Percentiles rank a stretch among this genome's conserved stretches.
These are phyloP conservation scores for Spongilla lacustris DNA, from an alignment of 37 sponge, comb jelly and placozoan genomes.

Conservation along the genomic window DNA sequence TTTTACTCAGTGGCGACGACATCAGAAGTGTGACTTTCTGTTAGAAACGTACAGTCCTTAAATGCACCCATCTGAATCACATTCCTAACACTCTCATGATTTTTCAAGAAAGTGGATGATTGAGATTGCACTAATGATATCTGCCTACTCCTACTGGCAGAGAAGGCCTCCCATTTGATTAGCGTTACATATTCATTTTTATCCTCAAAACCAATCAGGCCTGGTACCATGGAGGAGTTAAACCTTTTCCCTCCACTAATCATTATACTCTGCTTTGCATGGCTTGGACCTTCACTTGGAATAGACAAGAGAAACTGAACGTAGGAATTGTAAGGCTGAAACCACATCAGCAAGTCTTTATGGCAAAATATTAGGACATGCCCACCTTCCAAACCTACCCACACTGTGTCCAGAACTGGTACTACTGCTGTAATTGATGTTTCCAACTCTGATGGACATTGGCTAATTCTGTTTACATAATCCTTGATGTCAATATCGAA, in stretches of 20 bases:
- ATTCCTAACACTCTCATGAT: constrained; percentile 23
- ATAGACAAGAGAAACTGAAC: constrained; percentile 62
- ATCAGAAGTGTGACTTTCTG: too few species aligned
- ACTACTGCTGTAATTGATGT: constrained; percentile 67
- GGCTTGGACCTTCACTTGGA: constrained; percentile 52
- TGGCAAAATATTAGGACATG: constrained; percentile 77
- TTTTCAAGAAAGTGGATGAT: constrained; percentile 22
- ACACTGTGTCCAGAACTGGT: constrained; percentile 77
- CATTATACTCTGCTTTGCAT: constrained; percentile 64
- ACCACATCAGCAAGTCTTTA: constrained; percentile 55
- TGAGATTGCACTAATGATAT: constrained; percentile 43
- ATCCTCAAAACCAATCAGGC: neutral
- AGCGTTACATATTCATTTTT: constrained; percentile 26
- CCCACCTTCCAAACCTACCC: constrained; percentile 87
- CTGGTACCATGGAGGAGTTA: constrained; percentile 12
- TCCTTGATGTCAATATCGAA: constrained; percentile 43
- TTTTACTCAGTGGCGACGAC: too few species aligned
- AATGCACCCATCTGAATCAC: constrained; percentile 46
- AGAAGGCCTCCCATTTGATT: constrained; percentile 70
- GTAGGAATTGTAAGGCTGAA: constrained; percentile 67
- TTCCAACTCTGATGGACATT: constrained; percentile 21
- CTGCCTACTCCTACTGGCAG: constrained; percentile 52
- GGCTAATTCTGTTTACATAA: neutral
- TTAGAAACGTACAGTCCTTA: neutral
- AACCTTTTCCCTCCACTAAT: constrained; percentile 67